Conservation (phyloP, 2,888 invertebrate genomes). For the Drosophila tanythrix region DNA sequence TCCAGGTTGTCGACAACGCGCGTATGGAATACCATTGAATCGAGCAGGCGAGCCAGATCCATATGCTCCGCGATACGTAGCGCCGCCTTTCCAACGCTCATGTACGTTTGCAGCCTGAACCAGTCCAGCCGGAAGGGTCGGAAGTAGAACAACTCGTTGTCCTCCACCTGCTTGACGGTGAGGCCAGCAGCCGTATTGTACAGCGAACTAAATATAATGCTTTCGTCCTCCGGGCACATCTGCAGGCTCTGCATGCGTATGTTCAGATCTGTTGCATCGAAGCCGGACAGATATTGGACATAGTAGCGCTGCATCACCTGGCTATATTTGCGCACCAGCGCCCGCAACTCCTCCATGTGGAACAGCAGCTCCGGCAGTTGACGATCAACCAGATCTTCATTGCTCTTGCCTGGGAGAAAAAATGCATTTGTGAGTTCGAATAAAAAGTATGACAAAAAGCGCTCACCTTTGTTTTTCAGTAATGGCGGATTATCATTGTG, state of each 20-base stretch:
- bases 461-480: slow-evolving; percentile 90
- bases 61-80: slow-evolving; percentile 92
- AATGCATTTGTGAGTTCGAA: not conserved
- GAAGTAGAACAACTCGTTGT: slow-evolving; percentile 98
- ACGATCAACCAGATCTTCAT: slow-evolving; percentile 97
- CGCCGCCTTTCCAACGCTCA: slow-evolving; percentile 93
- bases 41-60: slow-evolving; percentile 95
- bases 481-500: slow-evolving; percentile 98
- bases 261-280: slow-evolving; percentile 96
- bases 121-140: slow-evolving; percentile 97
- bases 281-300: slow-evolving; percentile 97
- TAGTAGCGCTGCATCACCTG: slow-evolving; percentile 99
- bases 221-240: slow-evolving; percentile 97
- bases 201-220: slow-evolving; percentile 95
- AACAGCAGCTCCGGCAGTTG: slow-evolving; percentile 98
- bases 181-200: slow-evolving; percentile 94
- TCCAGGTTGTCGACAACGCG: slow-evolving; percentile 99
- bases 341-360: slow-evolving; percentile 98
- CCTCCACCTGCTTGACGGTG: slow-evolving; percentile 97
- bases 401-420: slow-evolving; percentile 85
- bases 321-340: slow-evolving; percentile 97
- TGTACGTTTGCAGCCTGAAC: slow-evolving; percentile 97
- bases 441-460: not conserved
- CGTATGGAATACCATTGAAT: slow-evolving; percentile 98
- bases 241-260: slow-evolving; percentile 93